phyloP scores from a whole-genome alignment of 1,140 invertebrate genomes.

The Drosophila bifasciata region DNA sequence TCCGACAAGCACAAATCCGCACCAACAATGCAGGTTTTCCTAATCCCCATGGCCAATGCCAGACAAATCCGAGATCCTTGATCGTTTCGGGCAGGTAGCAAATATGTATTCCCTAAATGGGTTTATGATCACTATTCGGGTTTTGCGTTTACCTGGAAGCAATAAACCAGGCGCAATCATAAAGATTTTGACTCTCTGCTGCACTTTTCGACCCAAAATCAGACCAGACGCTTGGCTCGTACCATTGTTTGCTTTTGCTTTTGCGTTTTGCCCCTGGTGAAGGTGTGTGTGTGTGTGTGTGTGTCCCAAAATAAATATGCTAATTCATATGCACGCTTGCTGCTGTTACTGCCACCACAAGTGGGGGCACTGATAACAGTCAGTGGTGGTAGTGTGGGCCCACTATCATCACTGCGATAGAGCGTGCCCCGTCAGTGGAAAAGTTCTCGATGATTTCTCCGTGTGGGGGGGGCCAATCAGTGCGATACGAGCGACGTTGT shows the following conservation, averaged over 20 bases:
- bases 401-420: too few relatives aligned
- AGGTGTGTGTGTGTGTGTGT: neutral
- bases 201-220: constrained; percentile 22
- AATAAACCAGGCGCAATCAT: constrained; percentile 51
- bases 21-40: too few relatives aligned
- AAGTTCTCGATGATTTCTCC: constrained; percentile 19
- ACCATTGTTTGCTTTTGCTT: neutral
- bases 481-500: constrained; percentile 3
- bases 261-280: neutral
- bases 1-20: too few relatives aligned
- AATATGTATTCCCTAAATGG: constrained; percentile 15
- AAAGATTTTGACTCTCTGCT: constrained; percentile 69
- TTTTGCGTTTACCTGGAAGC: constrained; percentile 23
- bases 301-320: constrained; percentile 35
- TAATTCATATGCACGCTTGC: constrained; percentile 42
- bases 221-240: neutral
- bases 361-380: constrained; percentile 11
- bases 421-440: constrained; percentile 22
- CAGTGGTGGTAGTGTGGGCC: too few relatives aligned
- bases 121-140: constrained; percentile 20
- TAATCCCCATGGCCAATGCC: too few relatives aligned
- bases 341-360: neutral
- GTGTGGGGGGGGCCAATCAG: constrained; percentile 30
- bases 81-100: neutral
- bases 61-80: too few relatives aligned